phyloP scores from a whole-genome alignment of 2,888 invertebrate species.

The Polydrusus pterygomalis region DNA sequence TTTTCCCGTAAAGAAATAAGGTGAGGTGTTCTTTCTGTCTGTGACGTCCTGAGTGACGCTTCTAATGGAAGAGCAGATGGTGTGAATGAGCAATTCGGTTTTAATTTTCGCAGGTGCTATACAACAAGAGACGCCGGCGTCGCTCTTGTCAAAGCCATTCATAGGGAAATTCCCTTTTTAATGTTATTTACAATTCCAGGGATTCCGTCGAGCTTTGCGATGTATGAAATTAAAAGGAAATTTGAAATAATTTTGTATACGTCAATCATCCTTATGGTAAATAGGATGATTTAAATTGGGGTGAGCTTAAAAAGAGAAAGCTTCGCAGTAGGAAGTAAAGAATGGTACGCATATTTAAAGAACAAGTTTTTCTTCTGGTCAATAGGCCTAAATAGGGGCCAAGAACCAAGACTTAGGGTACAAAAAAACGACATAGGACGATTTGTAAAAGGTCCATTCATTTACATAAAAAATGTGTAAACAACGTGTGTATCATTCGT shows the following conservation, averaged over 20 bases:
- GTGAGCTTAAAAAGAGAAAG: constrained; percentile 34
- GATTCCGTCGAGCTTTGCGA: constrained; percentile 44
- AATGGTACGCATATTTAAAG: not conserved
- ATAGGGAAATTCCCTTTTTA: constrained; percentile 65
- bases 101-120: constrained; percentile 72
- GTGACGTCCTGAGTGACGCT: constrained; percentile 70
- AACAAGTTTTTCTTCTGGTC: not conserved
- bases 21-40: constrained; percentile 70
- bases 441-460: no score
- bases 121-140: constrained; percentile 56
- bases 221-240: constrained; percentile 56
- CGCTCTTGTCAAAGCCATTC: constrained; percentile 61
- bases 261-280: constrained; percentile 57
- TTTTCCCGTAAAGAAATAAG: constrained; percentile 72
- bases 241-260: constrained; percentile 52
- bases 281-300: constrained; percentile 45
- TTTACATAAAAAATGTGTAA: no score
- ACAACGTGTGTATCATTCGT: no score
- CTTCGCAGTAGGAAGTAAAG: constrained; percentile 14
- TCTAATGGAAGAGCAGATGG: constrained; percentile 72
- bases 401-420: no score
- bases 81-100: constrained; percentile 73
- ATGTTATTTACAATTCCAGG: constrained; percentile 56
- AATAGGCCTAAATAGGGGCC: no score
- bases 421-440: no score